phyloP scores from a whole-genome alignment of 2,888 invertebrate species.

The Chrysolina americana region DNA sequence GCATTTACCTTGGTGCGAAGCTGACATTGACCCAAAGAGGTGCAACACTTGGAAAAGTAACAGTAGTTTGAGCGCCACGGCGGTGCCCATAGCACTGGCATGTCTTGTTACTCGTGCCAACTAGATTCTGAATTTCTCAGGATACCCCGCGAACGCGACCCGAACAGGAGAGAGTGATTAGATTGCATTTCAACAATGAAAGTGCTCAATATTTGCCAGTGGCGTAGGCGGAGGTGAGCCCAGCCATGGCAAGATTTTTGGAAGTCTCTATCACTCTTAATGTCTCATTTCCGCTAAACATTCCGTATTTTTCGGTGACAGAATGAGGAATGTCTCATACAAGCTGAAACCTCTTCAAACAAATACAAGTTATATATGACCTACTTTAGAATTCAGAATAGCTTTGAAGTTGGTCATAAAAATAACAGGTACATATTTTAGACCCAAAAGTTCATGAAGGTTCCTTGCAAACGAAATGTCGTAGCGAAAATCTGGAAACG shows the following conservation, averaged over 20 bases:
- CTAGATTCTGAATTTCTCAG: slow-evolving; percentile 41
- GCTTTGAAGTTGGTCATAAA: too few species aligned
- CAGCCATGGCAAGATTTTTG: too few species aligned
- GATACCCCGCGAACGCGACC: slow-evolving; percentile 48
- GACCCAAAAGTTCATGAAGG: too few species aligned
- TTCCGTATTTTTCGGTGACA: not conserved
- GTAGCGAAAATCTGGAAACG: too few species aligned
- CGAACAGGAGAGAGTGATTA: slow-evolving; percentile 64
- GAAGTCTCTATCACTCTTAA: too few species aligned
- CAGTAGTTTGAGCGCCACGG: slow-evolving; percentile 59
- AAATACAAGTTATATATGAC: too few species aligned
- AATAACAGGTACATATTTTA: too few species aligned
- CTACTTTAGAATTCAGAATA: too few species aligned
- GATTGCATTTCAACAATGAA: slow-evolving; percentile 61
- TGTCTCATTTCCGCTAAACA: too few species aligned
- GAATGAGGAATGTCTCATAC: too few species aligned
- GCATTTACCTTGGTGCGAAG: slow-evolving; percentile 62
- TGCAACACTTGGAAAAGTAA: slow-evolving; percentile 53
- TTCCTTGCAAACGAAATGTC: too few species aligned
- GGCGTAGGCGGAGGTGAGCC: slow-evolving; percentile 16
- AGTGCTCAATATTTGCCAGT: slow-evolving; percentile 58
- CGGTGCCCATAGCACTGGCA: slow-evolving; percentile 63
- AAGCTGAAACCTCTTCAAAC: too few species aligned
- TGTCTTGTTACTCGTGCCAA: slow-evolving; percentile 48
- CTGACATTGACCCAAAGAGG: slow-evolving; percentile 63